Conservation (phyloP, 2,113 vertebrate species). For the Gila orcuttii region DNA sequence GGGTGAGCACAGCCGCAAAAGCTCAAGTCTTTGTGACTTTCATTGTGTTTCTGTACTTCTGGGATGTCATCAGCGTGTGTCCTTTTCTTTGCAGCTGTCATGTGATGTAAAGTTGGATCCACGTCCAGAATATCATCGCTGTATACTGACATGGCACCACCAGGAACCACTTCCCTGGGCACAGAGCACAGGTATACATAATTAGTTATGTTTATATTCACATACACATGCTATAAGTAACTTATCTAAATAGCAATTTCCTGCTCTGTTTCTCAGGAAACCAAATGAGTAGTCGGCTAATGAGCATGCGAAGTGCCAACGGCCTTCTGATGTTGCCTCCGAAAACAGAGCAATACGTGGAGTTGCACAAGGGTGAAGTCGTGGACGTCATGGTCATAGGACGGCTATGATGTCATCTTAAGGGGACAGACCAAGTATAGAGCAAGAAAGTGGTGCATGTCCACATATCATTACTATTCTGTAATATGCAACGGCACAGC, state of each 20-base stretch:
- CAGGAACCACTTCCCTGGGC: conserved; percentile 99
- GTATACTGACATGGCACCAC: conserved; percentile 99
- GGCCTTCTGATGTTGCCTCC: conserved; percentile 99
- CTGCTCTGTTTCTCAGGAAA: conserved; percentile 79
- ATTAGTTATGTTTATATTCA: background rate
- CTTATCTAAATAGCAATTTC: background rate
- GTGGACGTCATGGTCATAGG: conserved; percentile 99
- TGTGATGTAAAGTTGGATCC: conserved; percentile 99
- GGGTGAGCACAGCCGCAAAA: conserved; percentile 74
- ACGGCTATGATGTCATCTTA: conserved; percentile 89
- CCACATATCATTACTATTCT: conserved; percentile 99
- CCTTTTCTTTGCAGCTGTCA: conserved; percentile 82
- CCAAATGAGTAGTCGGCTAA: conserved; percentile 98
- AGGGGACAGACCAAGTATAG: conserved; percentile 59
- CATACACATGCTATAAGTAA: too few relatives aligned
- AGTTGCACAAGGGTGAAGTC: conserved; percentile 98
- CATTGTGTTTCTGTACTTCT: background rate
- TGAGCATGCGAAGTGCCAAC: conserved; percentile 99
- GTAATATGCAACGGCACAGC: conserved; percentile 99
- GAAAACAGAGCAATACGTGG: conserved; percentile 99
- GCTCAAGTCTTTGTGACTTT: background rate
- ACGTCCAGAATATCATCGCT: conserved; percentile 97
- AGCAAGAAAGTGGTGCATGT: conserved; percentile 88
- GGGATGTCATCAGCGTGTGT: conserved; percentile 12
- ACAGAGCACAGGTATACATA: conserved; percentile 91